phyloP scores from a whole-genome alignment of 2,888 invertebrate genomes.

The Odontothrips loti region DNA sequence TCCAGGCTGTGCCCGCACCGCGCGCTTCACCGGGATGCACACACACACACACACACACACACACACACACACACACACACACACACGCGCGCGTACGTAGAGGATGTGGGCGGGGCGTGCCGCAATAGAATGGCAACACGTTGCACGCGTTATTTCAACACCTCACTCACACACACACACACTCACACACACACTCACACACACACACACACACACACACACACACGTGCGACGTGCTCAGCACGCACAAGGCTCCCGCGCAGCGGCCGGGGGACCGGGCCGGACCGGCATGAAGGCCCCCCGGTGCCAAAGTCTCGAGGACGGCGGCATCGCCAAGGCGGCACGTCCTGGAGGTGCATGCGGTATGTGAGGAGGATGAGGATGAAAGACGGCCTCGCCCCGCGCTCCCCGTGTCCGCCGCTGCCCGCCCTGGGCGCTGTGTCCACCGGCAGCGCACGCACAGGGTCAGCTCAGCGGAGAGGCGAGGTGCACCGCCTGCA shows the following conservation, averaged over 20 bases:
- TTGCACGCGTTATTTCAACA: not conserved
- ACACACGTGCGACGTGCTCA: not conserved
- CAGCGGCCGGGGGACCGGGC: not conserved
- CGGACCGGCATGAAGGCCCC: not conserved
- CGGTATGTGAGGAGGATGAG: too few relatives aligned
- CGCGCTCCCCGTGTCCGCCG: too few relatives aligned
- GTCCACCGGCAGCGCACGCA: too few relatives aligned
- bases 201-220: conserved; percentile 3
- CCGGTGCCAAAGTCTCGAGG: not conserved
- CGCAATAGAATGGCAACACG: conserved; percentile 4
- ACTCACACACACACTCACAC: not conserved
- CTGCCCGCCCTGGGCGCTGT: too few relatives aligned
- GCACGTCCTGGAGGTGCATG: not conserved
- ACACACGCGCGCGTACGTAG: not conserved
- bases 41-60: not conserved
- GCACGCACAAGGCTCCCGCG: not conserved
- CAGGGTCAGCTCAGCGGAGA: too few relatives aligned
- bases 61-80: not conserved
- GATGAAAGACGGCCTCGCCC: too few relatives aligned
- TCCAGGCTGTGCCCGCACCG: not conserved
- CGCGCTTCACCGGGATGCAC: not conserved
- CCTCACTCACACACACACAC: too few relatives aligned
- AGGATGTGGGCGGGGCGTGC: conserved; percentile 23
- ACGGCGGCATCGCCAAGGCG: not conserved
- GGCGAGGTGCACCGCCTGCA: too few relatives aligned